phyloP scores from a whole-genome alignment of 2,797 vertebrate genomes.

The Tiaroga cobitis region DNA sequence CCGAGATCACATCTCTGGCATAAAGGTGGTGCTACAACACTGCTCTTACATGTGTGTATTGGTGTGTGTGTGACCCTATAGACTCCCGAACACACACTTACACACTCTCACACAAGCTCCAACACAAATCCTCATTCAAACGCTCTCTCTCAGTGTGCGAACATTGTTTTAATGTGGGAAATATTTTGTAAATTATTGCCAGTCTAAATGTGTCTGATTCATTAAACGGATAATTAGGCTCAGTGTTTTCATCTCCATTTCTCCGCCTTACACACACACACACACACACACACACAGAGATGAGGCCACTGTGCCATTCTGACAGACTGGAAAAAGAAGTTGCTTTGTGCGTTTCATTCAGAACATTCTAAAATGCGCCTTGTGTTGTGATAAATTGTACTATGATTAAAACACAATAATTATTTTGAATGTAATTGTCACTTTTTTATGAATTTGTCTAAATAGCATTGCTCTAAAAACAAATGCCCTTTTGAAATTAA shows the following conservation, averaged over 20 bases:
- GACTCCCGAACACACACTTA: neutral
- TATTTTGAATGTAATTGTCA: neutral
- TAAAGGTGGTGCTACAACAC: slow-evolving; percentile 98
- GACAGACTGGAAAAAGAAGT: slow-evolving; percentile 81
- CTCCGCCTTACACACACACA: neutral
- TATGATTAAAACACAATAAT: neutral
- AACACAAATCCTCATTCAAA: neutral
- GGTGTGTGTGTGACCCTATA: slow-evolving; percentile 9
- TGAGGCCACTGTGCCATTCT: slow-evolving; percentile 72
- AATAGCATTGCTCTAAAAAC: neutral
- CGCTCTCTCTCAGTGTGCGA: neutral
- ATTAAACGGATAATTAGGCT: slow-evolving; percentile 35
- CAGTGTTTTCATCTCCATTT: slow-evolving; percentile 31
- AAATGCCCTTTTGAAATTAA: neutral
- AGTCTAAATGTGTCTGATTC: slow-evolving; percentile 27
- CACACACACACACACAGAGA: neutral
- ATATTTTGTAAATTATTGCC: slow-evolving; percentile 48
- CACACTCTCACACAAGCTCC: neutral
- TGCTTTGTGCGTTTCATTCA: neutral
- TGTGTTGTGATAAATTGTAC: neutral
- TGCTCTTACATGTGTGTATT: slow-evolving; percentile 66
- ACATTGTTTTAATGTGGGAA: slow-evolving; percentile 43
- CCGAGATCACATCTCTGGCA: slow-evolving; percentile 85
- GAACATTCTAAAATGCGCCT: neutral
- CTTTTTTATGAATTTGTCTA: neutral